Conservation (phyloP, 2,888 invertebrate species). For the Andrena bucephala region DNA sequence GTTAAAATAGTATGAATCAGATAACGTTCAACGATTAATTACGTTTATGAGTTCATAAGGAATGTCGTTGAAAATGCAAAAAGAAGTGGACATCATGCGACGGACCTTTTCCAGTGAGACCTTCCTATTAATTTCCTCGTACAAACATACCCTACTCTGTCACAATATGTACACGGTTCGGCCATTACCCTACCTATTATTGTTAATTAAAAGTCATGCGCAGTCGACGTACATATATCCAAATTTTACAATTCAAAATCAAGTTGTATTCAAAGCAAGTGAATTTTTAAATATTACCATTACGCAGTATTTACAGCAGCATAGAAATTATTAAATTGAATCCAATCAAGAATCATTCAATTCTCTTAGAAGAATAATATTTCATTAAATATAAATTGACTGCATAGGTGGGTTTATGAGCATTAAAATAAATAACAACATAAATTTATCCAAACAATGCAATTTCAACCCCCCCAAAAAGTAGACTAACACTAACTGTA, state of each 20-base stretch:
- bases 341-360: too few relatives aligned
- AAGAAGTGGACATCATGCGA: not conserved
- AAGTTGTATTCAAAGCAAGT: not conserved
- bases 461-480: too few relatives aligned
- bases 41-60: too few relatives aligned
- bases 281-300: not conserved
- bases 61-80: not conserved
- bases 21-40: too few relatives aligned
- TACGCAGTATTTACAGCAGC: not conserved
- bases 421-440: too few relatives aligned
- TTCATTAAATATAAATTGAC: too few relatives aligned
- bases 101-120: not conserved
- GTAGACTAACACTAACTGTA: too few relatives aligned
- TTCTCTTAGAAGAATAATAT: too few relatives aligned
- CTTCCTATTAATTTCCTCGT: slow-evolving; percentile 11
- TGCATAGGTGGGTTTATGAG: too few relatives aligned
- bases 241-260: not conserved
- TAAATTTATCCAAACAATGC: too few relatives aligned
- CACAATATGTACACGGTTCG: slow-evolving; percentile 32
- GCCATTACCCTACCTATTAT: slow-evolving; percentile 49
- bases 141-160: slow-evolving; percentile 10
- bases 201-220: slow-evolving; percentile 42
- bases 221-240: not conserved
- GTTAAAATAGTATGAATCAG: too few relatives aligned
- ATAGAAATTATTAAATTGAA: too few relatives aligned